Conservation (phyloP, 2,888 invertebrate genomes). For the Crepidodera aurea region DNA sequence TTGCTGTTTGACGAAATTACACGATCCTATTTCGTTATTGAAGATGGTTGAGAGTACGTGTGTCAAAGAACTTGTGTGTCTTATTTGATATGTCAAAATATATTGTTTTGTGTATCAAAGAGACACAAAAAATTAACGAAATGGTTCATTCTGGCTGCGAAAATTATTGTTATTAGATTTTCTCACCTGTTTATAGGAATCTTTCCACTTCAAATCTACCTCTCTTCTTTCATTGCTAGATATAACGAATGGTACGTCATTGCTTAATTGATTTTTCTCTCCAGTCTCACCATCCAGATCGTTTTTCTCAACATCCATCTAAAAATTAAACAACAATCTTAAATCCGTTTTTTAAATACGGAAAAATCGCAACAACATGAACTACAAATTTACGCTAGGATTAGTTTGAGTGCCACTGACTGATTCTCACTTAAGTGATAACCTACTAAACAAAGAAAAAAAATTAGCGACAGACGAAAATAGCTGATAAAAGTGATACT, state of each 20-base stretch:
- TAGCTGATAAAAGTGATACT: too few species aligned
- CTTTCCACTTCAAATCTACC: conserved; percentile 40
- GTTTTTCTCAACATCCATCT: conserved; percentile 27
- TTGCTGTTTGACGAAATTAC: too few species aligned
- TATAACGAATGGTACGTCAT: conserved; percentile 22
- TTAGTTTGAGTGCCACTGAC: conserved; percentile 26
- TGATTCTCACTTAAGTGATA: conserved; percentile 22
- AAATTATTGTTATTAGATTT: too few species aligned
- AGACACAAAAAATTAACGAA: too few species aligned
- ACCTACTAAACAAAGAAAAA: conserved; percentile 3
- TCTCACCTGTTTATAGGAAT: conserved; percentile 40
- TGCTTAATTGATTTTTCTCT: conserved; percentile 15
- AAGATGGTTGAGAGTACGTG: too few species aligned
- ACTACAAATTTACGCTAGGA: neutral
- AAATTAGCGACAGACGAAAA: too few species aligned
- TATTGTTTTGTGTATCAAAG: too few species aligned
- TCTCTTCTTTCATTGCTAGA: conserved; percentile 19
- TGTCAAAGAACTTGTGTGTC: too few species aligned
- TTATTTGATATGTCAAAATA: too few species aligned
- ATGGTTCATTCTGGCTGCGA: too few species aligned
- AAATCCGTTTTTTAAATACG: neutral
- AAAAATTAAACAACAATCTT: conserved; percentile 4
- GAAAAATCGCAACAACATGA: neutral
- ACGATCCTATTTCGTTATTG: too few species aligned
- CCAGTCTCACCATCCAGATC: conserved; percentile 13